Evolutionary conservation across 2,888 invertebrate genomes (phyloP).

Genomic region (Lithophane semibrunnea): DNA sequence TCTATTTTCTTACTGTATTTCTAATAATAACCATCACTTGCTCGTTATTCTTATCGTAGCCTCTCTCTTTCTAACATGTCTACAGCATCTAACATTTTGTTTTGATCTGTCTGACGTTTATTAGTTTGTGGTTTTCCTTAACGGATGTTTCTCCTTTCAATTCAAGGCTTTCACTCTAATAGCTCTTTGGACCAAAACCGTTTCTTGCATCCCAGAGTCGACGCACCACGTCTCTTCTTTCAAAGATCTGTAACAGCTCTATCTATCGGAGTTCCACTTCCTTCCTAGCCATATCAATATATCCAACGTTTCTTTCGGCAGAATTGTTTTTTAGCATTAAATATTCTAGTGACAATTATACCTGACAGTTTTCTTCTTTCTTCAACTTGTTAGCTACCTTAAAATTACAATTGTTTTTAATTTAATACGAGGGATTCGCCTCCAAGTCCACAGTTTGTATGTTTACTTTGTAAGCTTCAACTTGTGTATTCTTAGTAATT

Average conservation of each 20-base stretch:
- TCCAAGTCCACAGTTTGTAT: background rate
- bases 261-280: background rate
- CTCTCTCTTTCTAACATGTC: background rate
- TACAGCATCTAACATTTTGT: constrained; percentile 1
- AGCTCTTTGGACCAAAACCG: background rate
- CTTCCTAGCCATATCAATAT: background rate
- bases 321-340: background rate
- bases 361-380: background rate
- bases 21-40: constrained; percentile 18
- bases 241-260: background rate
- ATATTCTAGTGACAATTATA: background rate
- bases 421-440: background rate
- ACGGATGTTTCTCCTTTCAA: background rate
- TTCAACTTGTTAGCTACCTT: background rate
- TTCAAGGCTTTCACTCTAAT: background rate
- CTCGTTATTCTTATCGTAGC: constrained; percentile 6
- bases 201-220: background rate
- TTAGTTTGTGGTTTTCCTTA: constrained; percentile 4
- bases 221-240: background rate
- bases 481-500: background rate
- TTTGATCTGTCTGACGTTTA: background rate
- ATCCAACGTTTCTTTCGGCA: background rate
- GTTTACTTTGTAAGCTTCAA: background rate
- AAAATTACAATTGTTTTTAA: background rate
- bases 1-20: background rate